These are phyloP conservation scores for Megastigmus dorsalis DNA, from an alignment of 2,888 invertebrate genomes.

Conservation along the genomic window DNA sequence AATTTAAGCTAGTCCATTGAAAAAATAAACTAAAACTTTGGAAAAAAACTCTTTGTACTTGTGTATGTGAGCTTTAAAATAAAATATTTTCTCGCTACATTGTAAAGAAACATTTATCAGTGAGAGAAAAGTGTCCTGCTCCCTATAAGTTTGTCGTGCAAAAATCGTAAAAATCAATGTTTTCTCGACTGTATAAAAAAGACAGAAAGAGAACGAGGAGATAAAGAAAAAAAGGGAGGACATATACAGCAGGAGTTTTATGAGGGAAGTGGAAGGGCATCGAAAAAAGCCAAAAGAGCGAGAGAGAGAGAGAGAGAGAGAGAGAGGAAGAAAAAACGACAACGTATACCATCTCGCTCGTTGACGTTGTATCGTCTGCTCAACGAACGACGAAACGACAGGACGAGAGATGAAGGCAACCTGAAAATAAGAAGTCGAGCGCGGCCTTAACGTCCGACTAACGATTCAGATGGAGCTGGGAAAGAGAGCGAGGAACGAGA, in stretches of 20 bases:
- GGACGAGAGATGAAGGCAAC: conserved; percentile 10
- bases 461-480: conserved; percentile 39
- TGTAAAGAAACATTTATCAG: conserved; percentile 10
- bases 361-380: conserved; percentile 28
- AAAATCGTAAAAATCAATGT: conserved; percentile 45
- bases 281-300: neutral
- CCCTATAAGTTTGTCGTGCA: neutral
- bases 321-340: conserved; percentile 10
- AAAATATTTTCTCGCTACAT: neutral
- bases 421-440: conserved; percentile 46
- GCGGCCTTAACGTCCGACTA: conserved; percentile 45
- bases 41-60: too few relatives aligned
- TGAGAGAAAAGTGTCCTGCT: neutral
- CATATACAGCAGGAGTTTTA: too few relatives aligned
- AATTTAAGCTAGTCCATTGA: too few relatives aligned
- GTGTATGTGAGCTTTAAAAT: neutral
- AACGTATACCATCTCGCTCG: neutral
- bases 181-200: conserved; percentile 19
- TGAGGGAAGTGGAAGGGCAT: too few relatives aligned
- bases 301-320: neutral
- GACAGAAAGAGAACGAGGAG: neutral
- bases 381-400: conserved; percentile 8
- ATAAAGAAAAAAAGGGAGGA: neutral
- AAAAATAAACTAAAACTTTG: too few relatives aligned
- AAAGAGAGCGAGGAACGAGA: neutral